A percentile compares a stretch with the other conserved stretches of the same genome.
phyloP scores from a whole-genome alignment of 2,888 invertebrate genomes.

The Chalcis sispes region DNA sequence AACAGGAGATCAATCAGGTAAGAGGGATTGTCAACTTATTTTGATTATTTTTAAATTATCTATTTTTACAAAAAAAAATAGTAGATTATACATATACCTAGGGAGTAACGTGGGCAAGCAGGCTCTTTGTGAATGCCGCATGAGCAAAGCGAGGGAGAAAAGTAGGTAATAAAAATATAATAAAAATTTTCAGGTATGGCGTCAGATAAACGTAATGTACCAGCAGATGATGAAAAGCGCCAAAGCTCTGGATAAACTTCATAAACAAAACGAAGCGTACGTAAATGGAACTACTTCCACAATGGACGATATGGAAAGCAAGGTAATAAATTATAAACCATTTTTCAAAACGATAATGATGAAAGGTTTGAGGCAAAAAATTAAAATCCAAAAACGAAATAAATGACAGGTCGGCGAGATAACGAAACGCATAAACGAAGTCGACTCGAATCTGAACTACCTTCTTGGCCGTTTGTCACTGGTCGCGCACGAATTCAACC shows the following conservation, averaged over 20 bases:
- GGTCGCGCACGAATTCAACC: slow-evolving; percentile 90
- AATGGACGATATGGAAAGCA: slow-evolving; percentile 87
- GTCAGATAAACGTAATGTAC: slow-evolving; percentile 93
- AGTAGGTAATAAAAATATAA: not conserved
- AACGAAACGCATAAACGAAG: slow-evolving; percentile 85
- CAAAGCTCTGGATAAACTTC: slow-evolving; percentile 84
- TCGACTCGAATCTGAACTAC: slow-evolving; percentile 89
- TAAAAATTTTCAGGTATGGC: slow-evolving; percentile 81
- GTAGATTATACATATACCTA: no score
- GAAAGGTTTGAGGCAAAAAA: no score
- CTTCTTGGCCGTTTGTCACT: slow-evolving; percentile 87
- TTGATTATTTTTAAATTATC: not conserved
- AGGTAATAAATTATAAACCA: slow-evolving; percentile 80
- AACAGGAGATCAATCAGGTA: slow-evolving; percentile 86
- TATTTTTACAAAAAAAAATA: not conserved
- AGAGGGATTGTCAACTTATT: slow-evolving; percentile 26
- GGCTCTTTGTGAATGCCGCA: not conserved
- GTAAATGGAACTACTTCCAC: slow-evolving; percentile 87
- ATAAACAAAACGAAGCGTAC: slow-evolving; percentile 87
- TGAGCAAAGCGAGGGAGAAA: not conserved
- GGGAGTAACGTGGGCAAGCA: no score
- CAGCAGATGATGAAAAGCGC: slow-evolving; percentile 88
- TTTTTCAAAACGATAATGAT: not conserved
- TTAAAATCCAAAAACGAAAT: not conserved
- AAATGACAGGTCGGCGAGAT: slow-evolving; percentile 83